Evolutionary conservation across 2,797 vertebrate genomes (phyloP).

Genomic region (Staurois parvus): DNA sequence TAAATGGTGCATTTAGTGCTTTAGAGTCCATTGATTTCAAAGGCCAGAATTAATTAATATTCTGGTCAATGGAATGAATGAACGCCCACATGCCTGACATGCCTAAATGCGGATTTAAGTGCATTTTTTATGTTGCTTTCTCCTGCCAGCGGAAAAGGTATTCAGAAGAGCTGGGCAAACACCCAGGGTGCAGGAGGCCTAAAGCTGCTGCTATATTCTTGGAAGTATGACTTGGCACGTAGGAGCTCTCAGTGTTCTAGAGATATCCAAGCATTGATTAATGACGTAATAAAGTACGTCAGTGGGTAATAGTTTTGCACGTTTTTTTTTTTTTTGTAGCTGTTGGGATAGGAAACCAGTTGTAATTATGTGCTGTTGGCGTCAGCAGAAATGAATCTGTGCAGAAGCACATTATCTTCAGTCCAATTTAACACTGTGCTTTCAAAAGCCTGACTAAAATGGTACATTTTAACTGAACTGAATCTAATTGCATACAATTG

Average conservation of each 20-base stretch:
- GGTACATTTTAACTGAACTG: not conserved
- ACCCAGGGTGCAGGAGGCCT: too few species aligned
- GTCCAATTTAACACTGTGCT: constrained; percentile 51
- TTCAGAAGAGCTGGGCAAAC: too few species aligned
- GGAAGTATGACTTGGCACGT: not conserved
- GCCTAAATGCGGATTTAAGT: too few species aligned
- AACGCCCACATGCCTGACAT: too few species aligned
- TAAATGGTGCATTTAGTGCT: too few species aligned
- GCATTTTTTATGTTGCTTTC: too few species aligned
- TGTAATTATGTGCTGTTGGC: constrained; percentile 55
- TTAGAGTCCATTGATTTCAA: too few species aligned
- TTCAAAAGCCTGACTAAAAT: not conserved
- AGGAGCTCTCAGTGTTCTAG: constrained; percentile 11
- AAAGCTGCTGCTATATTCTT: not conserved
- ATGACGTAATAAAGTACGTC: constrained; percentile 33
- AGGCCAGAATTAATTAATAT: too few species aligned
- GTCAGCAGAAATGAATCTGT: constrained; percentile 50
- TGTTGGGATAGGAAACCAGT: constrained; percentile 54
- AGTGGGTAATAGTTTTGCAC: constrained; percentile 28
- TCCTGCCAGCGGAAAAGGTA: too few species aligned
- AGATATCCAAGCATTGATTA: constrained; percentile 52
- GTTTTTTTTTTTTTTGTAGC: constrained; percentile 50
- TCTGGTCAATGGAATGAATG: too few species aligned
- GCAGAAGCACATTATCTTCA: constrained; percentile 50
- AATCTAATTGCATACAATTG: constrained; percentile 36